These are phyloP conservation scores for Lycaon pictus DNA, from an alignment of 2,113 vertebrate species.

Conservation along the genomic window DNA sequence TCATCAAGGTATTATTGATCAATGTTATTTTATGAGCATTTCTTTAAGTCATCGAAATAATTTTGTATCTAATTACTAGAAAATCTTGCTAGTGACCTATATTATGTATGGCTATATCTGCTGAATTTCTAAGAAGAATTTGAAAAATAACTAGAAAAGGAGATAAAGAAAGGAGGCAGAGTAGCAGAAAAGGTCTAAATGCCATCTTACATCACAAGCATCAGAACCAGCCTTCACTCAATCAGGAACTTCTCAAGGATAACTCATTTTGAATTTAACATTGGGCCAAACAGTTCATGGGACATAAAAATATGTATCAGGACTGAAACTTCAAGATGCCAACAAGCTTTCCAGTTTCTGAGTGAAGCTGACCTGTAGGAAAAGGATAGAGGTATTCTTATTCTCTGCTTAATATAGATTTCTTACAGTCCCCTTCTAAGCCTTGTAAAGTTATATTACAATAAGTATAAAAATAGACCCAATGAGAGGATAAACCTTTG, in stretches of 20 bases:
- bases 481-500: slow-evolving; percentile 45
- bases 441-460: not conserved
- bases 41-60: not conserved
- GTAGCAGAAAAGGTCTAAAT: not conserved
- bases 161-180: not conserved
- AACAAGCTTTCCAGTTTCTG: not conserved
- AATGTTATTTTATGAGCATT: not conserved
- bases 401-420: not conserved
- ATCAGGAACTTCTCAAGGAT: not conserved
- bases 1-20: not conserved
- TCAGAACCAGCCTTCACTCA: not conserved
- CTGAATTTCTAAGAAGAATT: not conserved
- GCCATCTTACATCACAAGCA: not conserved
- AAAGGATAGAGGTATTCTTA: not conserved
- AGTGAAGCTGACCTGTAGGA: not conserved
- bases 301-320: not conserved
- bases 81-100: not conserved
- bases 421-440: not conserved
- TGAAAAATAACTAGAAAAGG: not conserved
- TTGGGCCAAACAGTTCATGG: not conserved
- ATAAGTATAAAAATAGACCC: slow-evolving; percentile 18
- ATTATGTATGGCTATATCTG: not conserved
- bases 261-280: not conserved
- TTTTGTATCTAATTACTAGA: not conserved
- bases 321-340: not conserved